Evolutionary conservation across 2,797 vertebrate genomes (phyloP), one percentile per base, ranked within the genome.

Genomic region (Brachyalestes nurse): DNA sequence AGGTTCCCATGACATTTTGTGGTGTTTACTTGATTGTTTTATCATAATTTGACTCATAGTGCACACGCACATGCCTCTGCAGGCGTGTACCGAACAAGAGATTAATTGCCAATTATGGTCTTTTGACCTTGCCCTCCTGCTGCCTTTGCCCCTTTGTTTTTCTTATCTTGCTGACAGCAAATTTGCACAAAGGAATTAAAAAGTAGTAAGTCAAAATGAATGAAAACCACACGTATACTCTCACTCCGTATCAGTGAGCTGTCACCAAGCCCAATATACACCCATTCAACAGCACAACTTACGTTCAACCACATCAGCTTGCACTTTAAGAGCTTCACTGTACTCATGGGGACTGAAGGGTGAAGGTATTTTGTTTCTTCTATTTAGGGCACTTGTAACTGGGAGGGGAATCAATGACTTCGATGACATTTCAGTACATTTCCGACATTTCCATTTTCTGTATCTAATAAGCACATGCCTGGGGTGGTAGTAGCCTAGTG

Each of bases 81-180:
- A 28, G 28, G 85, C 82, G 89, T 86, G 87, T 87, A 85, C 85
- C 82, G 61, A 77, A 84, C 25, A 72, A 19, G 67, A 58, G 65
- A 76, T 75, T 60, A 86, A 86, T 84, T 79, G 75, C 74, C 40
- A 58, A 81, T 78, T 81, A 77, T 40, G 0, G 0, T 71, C 58
- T n/a, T 14, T 21, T 78, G 49, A 65, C 69, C 60, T 70, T 28
- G 61, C 71, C 75, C 55, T 73, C 13, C 55, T 34, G 21, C 28
- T 49, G 21, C 49, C 14, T 34, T 60, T 72, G 21, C 69, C 80
- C 86, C 87, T 80, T 82, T 81, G 47, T 77, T 75, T 78, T 75
- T 67, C 75, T 87, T 88, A 88, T 90, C 87, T 40, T 0, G 61
- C 66, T 58, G 60, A 17, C 13, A 71, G 62, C 66, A 42, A 55